Conservation (phyloP, 35 echinoderm and acorn worm genomes). For the Stichopus chloronotus region DNA sequence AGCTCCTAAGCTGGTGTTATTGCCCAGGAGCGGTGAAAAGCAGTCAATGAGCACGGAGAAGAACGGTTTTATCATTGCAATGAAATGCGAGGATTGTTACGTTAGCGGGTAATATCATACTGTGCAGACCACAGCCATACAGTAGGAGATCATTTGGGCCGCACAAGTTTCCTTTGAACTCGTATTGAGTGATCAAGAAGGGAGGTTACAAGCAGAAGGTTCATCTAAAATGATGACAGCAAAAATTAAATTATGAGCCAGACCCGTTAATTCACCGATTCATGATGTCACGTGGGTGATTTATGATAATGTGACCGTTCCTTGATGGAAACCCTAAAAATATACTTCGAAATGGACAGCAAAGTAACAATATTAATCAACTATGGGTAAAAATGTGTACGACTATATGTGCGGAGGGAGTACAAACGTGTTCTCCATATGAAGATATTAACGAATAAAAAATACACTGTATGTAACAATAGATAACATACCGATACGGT, state of each 20-base stretch:
- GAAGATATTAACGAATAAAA: no score
- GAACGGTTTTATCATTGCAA: conserved; percentile 22
- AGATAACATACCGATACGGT: no score
- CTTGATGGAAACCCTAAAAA: no score
- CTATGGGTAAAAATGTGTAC: no score
- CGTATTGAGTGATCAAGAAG: not conserved
- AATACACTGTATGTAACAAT: no score
- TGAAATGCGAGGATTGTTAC: conserved; percentile 45
- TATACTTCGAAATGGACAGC: no score
- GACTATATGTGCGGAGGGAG: no score
- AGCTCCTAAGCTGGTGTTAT: not conserved
- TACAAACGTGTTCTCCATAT: no score
- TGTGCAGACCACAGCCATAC: not conserved
- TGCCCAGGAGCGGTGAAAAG: not conserved
- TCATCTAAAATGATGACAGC: not conserved
- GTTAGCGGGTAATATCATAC: conserved; percentile 15
- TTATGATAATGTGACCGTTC: no score
- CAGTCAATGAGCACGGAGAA: not conserved
- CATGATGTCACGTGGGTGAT: no score
- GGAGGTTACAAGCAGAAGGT: not conserved
- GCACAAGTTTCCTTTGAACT: not conserved
- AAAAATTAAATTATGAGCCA: not conserved
- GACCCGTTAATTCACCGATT: no score
- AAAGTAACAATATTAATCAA: no score
- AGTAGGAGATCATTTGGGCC: not conserved